Evolutionary conservation across 2,113 vertebrate species (phyloP).

Genomic region (Cairina moschata): DNA sequence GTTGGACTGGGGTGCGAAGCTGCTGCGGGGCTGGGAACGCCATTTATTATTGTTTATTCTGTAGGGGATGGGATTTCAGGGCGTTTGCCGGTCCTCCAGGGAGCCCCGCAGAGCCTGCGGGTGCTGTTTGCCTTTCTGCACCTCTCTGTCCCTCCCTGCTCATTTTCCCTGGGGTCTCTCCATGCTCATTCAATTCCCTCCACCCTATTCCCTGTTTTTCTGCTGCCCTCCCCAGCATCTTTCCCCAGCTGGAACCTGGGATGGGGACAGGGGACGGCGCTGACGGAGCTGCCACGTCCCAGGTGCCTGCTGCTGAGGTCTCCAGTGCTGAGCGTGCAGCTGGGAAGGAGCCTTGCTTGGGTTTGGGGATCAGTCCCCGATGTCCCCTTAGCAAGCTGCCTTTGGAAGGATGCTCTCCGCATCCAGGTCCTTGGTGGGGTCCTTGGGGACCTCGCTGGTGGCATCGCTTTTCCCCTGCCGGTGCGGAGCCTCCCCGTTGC

Average conservation of each 20-base stretch:
- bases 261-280: rapidly evolving
- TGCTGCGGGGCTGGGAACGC: background rate
- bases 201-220: background rate
- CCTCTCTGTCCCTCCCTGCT: background rate
- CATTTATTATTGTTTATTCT: background rate
- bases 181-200: background rate
- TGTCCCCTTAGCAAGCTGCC: no score
- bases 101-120: background rate
- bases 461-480: background rate
- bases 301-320: background rate
- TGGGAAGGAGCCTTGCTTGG: rapidly evolving
- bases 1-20: no score
- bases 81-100: background rate
- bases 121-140: background rate
- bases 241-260: rapidly evolving
- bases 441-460: rapidly evolving
- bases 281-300: background rate
- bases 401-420: background rate
- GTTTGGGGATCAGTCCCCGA: background rate
- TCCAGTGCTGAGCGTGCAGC: background rate
- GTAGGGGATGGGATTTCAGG: background rate
- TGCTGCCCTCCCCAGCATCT: rapidly evolving
- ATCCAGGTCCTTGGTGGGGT: background rate
- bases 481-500: background rate
- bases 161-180: background rate